Evolutionary conservation across 2,888 invertebrate species (phyloP).

Genomic region (Pycnomerus fuliginosus): DNA sequence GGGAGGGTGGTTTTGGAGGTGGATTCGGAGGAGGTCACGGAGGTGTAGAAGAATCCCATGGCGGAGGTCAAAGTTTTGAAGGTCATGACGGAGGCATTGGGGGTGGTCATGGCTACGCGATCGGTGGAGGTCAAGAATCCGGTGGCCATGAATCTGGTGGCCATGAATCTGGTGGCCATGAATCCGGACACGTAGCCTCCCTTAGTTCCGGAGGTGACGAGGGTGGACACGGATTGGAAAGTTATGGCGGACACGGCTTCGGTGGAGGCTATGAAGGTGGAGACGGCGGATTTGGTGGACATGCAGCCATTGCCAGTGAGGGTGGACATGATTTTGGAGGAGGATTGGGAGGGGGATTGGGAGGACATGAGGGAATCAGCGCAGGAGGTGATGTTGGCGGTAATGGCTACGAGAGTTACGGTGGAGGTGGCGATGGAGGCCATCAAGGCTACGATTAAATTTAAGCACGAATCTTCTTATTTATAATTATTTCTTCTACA

Average conservation of each 20-base stretch:
- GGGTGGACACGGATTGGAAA: conserved; percentile 13
- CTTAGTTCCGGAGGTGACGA: conserved; percentile 36
- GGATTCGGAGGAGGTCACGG: conserved; percentile 35
- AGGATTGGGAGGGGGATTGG: conserved; percentile 24
- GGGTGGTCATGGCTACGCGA: conserved; percentile 17
- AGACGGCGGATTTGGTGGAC: conserved; percentile 29
- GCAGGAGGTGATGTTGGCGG: conserved; percentile 22
- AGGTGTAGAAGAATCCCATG: conserved; percentile 22
- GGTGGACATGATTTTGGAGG: conserved; percentile 30
- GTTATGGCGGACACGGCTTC: conserved; percentile 41
- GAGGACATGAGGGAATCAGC: conserved; percentile 21
- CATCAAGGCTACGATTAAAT: conserved; percentile 39
- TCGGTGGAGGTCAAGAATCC: conserved; percentile 12
- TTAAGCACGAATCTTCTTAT: conserved; percentile 6
- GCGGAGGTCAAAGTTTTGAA: conserved; percentile 25
- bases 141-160: conserved; percentile 36
- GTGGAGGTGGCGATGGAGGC: conserved; percentile 34
- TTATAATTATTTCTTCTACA: conserved; percentile 12
- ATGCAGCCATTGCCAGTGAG: conserved; percentile 27
- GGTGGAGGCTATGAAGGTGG: conserved; percentile 49
- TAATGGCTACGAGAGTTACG: conserved; percentile 26
- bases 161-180: conserved; percentile 25
- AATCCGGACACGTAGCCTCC: conserved; percentile 42
- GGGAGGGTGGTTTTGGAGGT: conserved; percentile 36
- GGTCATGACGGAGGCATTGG: conserved; percentile 15